These are phyloP conservation scores for Macropus fuliginosus DNA, from an alignment of 2,797 vertebrate species.

Conservation along the genomic window DNA sequence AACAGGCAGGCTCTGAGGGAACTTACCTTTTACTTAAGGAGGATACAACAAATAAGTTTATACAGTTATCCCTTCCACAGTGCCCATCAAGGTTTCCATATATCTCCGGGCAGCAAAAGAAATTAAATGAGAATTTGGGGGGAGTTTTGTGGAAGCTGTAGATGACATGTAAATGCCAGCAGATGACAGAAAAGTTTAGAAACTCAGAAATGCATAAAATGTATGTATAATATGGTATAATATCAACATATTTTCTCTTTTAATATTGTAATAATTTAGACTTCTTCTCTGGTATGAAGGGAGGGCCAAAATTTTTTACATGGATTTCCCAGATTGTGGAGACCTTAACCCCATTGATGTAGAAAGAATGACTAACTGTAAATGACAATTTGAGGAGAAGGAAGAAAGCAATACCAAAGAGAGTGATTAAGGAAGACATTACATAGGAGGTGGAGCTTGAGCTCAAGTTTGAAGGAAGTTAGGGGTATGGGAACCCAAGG, in stretches of 20 bases:
- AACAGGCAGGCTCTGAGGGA: neutral
- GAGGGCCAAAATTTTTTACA: neutral
- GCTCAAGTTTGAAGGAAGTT: neutral
- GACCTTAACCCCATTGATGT: neutral
- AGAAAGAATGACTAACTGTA: neutral
- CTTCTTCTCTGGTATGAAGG: neutral
- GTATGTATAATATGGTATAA: neutral
- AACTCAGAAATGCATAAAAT: slow-evolving; percentile 1
- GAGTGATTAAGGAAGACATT: neutral
- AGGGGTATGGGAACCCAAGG: neutral
- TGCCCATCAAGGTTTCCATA: neutral
- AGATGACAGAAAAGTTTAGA: neutral
- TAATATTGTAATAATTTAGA: neutral
- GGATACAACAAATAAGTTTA: neutral
- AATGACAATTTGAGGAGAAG: neutral
- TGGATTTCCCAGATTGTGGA: neutral
- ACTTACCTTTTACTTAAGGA: neutral
- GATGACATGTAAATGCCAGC: neutral
- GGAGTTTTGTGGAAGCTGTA: neutral
- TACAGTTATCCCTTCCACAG: neutral
- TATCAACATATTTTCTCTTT: neutral
- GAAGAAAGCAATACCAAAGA: neutral
- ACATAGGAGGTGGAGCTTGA: neutral
- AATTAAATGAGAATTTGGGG: neutral
- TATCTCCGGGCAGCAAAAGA: neutral